Evolutionary conservation across 1,140 invertebrate species (phyloP).

Genomic region (Brachionus koreanus): DNA sequence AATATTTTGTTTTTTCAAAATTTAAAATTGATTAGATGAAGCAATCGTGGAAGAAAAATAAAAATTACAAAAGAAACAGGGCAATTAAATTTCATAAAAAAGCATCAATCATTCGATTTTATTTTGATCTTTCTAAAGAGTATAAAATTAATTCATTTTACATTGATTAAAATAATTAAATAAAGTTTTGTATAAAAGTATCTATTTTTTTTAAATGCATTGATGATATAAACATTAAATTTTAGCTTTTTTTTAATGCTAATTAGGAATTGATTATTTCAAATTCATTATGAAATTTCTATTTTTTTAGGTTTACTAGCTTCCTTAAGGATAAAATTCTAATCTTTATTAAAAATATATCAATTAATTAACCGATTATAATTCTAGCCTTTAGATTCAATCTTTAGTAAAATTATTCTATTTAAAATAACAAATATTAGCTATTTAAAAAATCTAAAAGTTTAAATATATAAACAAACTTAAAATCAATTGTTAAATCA

Average conservation of each 20-base stretch:
- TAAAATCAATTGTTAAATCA: neutral
- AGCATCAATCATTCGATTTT: neutral
- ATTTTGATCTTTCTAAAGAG: neutral
- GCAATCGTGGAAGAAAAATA: neutral
- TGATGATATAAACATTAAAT: neutral
- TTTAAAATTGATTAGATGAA: neutral
- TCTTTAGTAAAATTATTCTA: neutral
- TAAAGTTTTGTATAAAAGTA: neutral
- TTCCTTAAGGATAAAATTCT: neutral
- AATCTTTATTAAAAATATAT: neutral
- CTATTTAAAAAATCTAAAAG: neutral
- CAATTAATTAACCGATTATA: neutral
- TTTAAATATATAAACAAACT: neutral
- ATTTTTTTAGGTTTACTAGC: neutral
- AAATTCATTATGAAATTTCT: neutral
- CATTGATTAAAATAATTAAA: neutral
- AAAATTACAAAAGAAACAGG: neutral
- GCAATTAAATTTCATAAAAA: neutral
- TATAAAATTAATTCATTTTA: neutral
- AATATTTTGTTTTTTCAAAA: conserved; percentile 7
- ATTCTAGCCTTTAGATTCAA: neutral
- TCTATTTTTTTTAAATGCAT: neutral
- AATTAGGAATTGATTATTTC: conserved; percentile 3
- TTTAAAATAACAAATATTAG: neutral
- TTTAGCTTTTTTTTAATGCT: neutral